phyloP scores from a whole-genome alignment of 2,113 vertebrate species.

The Boleophthalmus pectinirostris region DNA sequence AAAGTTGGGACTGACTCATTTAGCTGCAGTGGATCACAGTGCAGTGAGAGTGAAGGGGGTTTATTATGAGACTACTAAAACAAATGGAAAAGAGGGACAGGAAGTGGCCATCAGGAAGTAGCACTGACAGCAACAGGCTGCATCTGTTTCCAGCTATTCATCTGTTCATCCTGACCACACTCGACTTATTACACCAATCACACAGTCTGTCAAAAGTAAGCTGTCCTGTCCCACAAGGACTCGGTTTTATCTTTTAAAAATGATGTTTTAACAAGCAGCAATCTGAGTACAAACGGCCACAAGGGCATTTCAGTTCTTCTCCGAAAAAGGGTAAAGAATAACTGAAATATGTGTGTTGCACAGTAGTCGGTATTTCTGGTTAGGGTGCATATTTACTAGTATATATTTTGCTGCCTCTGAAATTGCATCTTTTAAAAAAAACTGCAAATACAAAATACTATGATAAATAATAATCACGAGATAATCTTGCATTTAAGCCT shows the following conservation, averaged over 20 bases:
- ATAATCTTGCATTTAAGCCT: background rate
- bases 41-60: conserved; percentile 11
- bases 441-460: background rate
- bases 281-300: background rate
- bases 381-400: no score
- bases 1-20: background rate
- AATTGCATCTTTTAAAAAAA: background rate
- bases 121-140: conserved; percentile 50
- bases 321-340: background rate
- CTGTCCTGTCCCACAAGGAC: background rate
- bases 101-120: conserved; percentile 37
- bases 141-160: conserved; percentile 73
- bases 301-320: background rate
- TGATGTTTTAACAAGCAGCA: background rate
- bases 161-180: conserved; percentile 40
- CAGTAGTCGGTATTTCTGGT: background rate
- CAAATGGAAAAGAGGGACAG: conserved; percentile 1
- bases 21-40: background rate
- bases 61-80: background rate
- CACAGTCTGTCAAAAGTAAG: conserved; percentile 9
- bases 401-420: background rate
- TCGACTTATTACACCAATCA: background rate
- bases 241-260: background rate
- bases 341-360: background rate
- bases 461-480: background rate